phyloP scores from a whole-genome alignment of 92 coral and sea anemone species.

The Phymanthus crucifer region DNA sequence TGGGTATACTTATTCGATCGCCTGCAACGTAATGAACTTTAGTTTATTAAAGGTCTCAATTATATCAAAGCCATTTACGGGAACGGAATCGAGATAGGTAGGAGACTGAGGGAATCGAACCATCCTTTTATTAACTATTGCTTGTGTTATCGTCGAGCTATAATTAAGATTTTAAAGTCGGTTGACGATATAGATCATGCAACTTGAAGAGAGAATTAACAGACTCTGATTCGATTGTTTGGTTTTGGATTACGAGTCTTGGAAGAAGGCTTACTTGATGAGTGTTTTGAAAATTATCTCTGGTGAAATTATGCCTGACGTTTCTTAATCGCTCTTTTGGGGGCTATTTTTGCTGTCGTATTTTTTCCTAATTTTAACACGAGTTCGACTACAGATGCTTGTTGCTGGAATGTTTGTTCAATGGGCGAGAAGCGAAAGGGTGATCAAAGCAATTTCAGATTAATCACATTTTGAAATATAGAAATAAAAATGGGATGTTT shows the following conservation, averaged over 20 bases:
- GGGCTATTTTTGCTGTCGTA: neutral
- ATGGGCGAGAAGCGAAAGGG: too few relatives aligned
- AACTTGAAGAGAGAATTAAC: constrained; percentile 12
- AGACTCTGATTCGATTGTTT: constrained; percentile 11
- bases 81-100: constrained; percentile 12
- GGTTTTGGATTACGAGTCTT: constrained; percentile 1
- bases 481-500: neutral
- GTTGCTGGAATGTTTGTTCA: neutral
- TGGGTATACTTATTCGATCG: constrained; percentile 22
- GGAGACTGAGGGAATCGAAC: neutral
- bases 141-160: neutral
- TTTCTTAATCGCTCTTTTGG: neutral
- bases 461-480: neutral
- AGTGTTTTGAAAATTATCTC: constrained; percentile 3
- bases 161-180: constrained; percentile 16
- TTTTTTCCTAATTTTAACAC: neutral
- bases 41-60: constrained; percentile 24
- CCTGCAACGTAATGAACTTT: constrained; percentile 15
- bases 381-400: neutral
- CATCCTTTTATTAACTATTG: constrained; percentile 2
- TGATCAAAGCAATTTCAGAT: too few relatives aligned
- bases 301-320: neutral
- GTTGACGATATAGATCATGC: constrained; percentile 4
- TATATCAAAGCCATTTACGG: constrained; percentile 33
- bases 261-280: neutral